Evolutionary conservation across 2,797 vertebrate genomes (phyloP), one percentile per base, ranked within the genome.

Genomic region (Gymnothorax reevesii): DNA sequence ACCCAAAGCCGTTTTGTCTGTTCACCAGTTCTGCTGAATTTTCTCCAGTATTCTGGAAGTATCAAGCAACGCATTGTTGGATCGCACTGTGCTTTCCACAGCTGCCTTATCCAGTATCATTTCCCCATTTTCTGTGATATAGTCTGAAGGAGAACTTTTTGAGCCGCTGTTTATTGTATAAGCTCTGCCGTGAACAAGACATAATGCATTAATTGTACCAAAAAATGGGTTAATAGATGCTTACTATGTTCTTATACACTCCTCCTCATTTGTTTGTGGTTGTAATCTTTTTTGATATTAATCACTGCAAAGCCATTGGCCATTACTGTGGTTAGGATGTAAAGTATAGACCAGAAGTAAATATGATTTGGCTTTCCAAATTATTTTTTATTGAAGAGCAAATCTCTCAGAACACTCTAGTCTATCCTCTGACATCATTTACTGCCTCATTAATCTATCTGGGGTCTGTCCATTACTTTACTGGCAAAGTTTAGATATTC

Each of bases 341-440:
- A 77, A 27, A 77, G 15, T 49, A 49, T 0, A 17, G 13, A 20
- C 52, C 52, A 17, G 15, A 77, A 77, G 73, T 49, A 77, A 77
- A 77, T 77, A 49, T 15, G 73, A 42, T 42, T 42, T 2, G 33
- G 33, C 33, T 42, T 42, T 42, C 33, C 33, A 80, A 80, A 80
- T n/a, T 54, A 22, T 7, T 55, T 9, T 52, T 80, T 49, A 55
- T 80, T 80, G 55, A 80, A 80, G 49, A n/a, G 4, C 73, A 77
- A 49, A n/a, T 80, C 77, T 1, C 77, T 80, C 77, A 54, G 42
- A 80, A 55, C 5, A 55, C 49, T 80, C 52, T 80, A 54, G 49
- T n/a, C 77, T 55, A 10, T 80, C 77, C 52, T 22, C 49, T 80
- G 77, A 80, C 77, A 80, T 55, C 52, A 80, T 52, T 80, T 80